Evolutionary conservation across 2,888 invertebrate genomes (phyloP).

Genomic region (Agapetus fuscipes): DNA sequence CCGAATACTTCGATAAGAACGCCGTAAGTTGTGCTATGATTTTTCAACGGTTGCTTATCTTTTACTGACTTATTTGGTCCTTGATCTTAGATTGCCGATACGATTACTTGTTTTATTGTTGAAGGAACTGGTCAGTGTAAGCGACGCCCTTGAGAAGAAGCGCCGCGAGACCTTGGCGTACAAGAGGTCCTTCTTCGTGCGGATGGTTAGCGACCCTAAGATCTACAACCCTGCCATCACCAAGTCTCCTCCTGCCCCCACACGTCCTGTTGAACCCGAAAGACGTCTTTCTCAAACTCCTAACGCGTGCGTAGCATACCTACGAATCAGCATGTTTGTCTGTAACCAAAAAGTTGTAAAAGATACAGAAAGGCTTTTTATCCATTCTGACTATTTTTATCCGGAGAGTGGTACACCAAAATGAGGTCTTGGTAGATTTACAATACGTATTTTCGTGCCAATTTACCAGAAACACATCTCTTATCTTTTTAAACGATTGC

Average conservation of each 20-base stretch:
- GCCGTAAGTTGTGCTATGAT: conserved; percentile 37
- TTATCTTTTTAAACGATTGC: too few relatives aligned
- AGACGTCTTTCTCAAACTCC: conserved; percentile 14
- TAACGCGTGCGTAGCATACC: conserved; percentile 4
- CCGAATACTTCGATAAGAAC: conserved; percentile 60
- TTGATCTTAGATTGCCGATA: too few relatives aligned
- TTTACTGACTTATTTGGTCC: neutral
- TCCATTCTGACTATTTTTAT: too few relatives aligned
- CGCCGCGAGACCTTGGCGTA: conserved; percentile 74
- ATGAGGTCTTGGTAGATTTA: too few relatives aligned
- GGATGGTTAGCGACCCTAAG: conserved; percentile 96
- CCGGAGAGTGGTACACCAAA: too few relatives aligned
- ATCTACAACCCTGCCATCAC: conserved; percentile 89
- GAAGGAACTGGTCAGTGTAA: conserved; percentile 57
- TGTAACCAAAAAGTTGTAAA: neutral
- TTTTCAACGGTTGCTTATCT: neutral
- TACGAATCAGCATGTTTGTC: neutral
- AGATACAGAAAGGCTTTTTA: too few relatives aligned
- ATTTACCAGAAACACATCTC: too few relatives aligned
- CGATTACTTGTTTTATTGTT: conserved; percentile 17
- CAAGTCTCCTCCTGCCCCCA: conserved; percentile 56
- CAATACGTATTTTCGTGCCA: too few relatives aligned
- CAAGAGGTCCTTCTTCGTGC: conserved; percentile 92
- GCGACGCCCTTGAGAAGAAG: conserved; percentile 63
- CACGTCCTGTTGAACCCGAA: conserved; percentile 27